Base-by-base conservation (phyloP, 35 echinoderm and acorn worm species). In the Lytechinus pictus region DNA sequence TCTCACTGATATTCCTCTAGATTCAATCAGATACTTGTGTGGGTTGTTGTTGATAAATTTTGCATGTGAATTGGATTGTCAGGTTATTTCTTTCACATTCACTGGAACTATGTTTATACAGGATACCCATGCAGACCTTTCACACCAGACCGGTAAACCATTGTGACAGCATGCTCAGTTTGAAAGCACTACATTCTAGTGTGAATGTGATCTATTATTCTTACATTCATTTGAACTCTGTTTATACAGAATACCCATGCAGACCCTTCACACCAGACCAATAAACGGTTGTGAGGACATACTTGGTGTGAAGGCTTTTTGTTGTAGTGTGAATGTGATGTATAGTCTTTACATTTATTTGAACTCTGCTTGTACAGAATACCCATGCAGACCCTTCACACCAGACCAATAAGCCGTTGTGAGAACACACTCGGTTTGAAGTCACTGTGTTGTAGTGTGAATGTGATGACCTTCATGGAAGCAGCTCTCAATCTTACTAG, bases 381-480 rank as follows among this genome's bases (percentile, higher is more conserved):
- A 87, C 92, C 96, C 8, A 56, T 54, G 86, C 16, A 88, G 86
- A 94, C 94, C 10, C 89, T 91, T 44, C 94, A 94, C 61, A 87
- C 86, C 12, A 55, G 28, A 21, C 86, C 86, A 10, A 95, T 44
- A 27, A 92, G 12, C 94, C 92, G 92, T 19, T 93, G 92, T 57
- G 92, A 93, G 53, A 96, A 96, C 94, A 96, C 93, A 28, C 28
- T 96, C 8, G 94, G 94, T 21, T 14, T 96, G 87, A 96, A 94
- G 94, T 28, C 96, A 14, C 79, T 95, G 54, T 86, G 96, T 55
- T 89, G 94, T 54, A 86, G 96, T 55, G 87, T 96, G 28, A 94
- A 94, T 54, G 89, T 96, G 61, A 99, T 99, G 96, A 97, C 96
- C 12, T 99, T 96, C 88, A 97, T 99, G 86, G 98, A 99, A 87